Conservation (phyloP, 2,113 vertebrate species). For the Machaerirhynchus nigripectus region DNA sequence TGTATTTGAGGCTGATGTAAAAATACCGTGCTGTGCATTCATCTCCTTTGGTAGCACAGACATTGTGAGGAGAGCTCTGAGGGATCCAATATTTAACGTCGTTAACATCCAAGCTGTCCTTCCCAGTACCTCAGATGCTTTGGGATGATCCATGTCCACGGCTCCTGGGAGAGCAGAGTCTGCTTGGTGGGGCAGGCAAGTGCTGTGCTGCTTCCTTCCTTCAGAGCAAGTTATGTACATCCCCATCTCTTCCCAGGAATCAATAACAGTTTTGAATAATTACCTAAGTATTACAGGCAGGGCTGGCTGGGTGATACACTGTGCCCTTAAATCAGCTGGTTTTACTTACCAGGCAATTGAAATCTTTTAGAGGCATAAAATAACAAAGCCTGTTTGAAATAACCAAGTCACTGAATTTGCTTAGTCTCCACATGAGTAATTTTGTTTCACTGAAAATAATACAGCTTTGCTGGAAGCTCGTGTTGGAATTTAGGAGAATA, state of each 20-base stretch:
- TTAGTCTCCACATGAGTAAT: conserved; percentile 21
- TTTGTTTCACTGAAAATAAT: conserved; percentile 31
- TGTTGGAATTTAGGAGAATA: background rate
- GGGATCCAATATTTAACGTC: background rate
- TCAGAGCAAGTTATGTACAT: background rate
- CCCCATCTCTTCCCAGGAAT: background rate
- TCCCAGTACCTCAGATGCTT: background rate
- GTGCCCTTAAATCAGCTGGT: conserved; percentile 3
- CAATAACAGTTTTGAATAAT: background rate
- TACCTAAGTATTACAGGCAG: background rate
- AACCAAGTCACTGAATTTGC: background rate
- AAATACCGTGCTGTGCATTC: background rate
- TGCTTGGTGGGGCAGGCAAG: background rate
- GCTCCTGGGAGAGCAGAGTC: background rate
- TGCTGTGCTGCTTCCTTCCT: background rate
- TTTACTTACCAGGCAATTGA: background rate
- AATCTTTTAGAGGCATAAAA: background rate
- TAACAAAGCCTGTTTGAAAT: background rate
- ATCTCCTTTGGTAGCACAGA: background rate
- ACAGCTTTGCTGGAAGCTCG: background rate
- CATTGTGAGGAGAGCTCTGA: background rate
- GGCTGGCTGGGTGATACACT: background rate
- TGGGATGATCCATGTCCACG: rapidly evolving
- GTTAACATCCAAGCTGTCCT: background rate
- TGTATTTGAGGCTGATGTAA: background rate